phyloP scores from a whole-genome alignment of 2,888 invertebrate genomes.

The Rhogogaster chlorosoma region DNA sequence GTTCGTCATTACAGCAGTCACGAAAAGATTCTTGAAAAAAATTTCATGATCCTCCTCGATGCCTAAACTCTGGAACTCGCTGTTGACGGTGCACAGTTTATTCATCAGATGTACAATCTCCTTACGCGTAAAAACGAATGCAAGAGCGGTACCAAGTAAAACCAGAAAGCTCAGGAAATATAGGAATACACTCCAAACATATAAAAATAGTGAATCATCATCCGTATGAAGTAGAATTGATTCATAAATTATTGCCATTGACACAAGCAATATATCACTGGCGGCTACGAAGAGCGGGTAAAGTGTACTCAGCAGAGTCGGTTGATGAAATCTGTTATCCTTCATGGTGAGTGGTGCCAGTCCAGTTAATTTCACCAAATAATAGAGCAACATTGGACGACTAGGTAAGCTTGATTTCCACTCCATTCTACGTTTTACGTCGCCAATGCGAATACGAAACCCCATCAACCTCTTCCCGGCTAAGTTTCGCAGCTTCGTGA shows the following conservation, averaged over 20 bases:
- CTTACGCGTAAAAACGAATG: not conserved
- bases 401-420: not conserved
- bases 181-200: not conserved
- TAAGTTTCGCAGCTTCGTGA: too few relatives aligned
- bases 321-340: not conserved
- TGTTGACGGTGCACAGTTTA: not conserved
- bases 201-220: not conserved
- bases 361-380: not conserved
- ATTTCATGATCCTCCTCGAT: not conserved
- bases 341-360: not conserved
- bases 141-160: not conserved
- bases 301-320: not conserved
- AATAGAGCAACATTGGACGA: not conserved
- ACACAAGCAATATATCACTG: not conserved
- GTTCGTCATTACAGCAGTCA: not conserved
- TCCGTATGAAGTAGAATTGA: not conserved
- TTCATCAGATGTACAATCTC: not conserved
- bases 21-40: not conserved
- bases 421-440: not conserved
- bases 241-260: too few relatives aligned
- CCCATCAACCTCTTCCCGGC: too few relatives aligned
- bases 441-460: too few relatives aligned
- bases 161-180: not conserved
- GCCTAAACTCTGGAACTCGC: not conserved
- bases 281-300: not conserved